Percentiles rank a stretch among this genome's conserved stretches.
Evolutionary conservation across 2,113 vertebrate species (phyloP).

Genomic region (Nycticryphes semicollaris): DNA sequence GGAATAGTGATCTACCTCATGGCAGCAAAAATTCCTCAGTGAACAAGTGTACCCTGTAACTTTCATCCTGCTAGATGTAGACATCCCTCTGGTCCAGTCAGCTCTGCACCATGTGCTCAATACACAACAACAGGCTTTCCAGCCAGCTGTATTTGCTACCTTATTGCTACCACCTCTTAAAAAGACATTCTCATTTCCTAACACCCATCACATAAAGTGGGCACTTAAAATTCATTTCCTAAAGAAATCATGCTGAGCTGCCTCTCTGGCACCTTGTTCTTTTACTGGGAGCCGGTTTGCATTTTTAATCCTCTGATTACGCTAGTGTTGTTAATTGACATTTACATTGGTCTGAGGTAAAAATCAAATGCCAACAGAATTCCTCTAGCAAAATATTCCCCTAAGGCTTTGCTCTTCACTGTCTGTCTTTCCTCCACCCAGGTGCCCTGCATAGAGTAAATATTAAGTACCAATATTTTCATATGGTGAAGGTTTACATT

Average conservation of each 20-base stretch:
- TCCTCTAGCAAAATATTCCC: neutral
- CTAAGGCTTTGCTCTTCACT: neutral
- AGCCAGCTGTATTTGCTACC: neutral
- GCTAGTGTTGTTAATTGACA: neutral
- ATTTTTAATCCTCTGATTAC: neutral
- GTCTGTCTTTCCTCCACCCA: neutral
- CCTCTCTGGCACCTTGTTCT: neutral
- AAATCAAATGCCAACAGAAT: neutral
- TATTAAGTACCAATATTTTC: neutral
- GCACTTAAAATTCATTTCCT: neutral
- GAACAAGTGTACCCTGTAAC: neutral
- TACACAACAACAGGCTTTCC: fast-evolving
- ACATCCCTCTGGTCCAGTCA: too few species aligned
- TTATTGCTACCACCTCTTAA: neutral
- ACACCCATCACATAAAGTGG: neutral
- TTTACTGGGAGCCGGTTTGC: neutral
- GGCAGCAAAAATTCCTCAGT: neutral
- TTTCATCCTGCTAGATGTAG: neutral
- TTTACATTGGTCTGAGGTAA: neutral
- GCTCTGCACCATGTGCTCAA: neutral
- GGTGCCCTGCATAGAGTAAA: neutral
- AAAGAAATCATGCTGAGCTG: neutral
- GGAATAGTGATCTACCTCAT: neutral
- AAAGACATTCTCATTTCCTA: neutral
- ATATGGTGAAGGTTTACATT: neutral